Evolutionary conservation across 2,888 invertebrate genomes (phyloP), one percentile per base, ranked within the genome.

Genomic region (Piscicola geometra): DNA sequence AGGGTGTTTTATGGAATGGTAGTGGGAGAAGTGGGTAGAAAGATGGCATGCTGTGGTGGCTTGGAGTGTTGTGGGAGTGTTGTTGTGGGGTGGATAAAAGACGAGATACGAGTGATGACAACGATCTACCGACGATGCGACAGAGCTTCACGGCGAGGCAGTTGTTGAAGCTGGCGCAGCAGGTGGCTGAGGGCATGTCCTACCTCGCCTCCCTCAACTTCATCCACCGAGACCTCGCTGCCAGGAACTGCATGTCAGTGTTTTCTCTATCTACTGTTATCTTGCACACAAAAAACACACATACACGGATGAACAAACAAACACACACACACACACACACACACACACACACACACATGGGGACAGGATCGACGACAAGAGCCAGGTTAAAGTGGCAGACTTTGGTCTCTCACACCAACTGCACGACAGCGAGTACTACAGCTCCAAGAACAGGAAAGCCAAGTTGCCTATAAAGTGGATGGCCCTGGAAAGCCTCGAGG

Each of bases 381-480:
- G 86, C 72, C 81, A 82, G 25, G 86, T 86, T 15, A 87, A 87
- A 80, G 87, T 88, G 15, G 88, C 88, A 1, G 89, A 89, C 81
- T 89, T 89, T 82, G 89, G 89, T 12, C 81, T 89, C 76, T 87
- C 88, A 0, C 83, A 88, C n/a, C 87, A 88, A 80, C 85, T 88
- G 60, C 86, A 87, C 78, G 87, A 88, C 78, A 85, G 86, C 77
- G 87, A 87, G 78, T 86, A 87, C 78, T 88, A 88, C 81, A 86
- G 86, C 72, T 84, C 84, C 70, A 85, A 85, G 79, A 86, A 86
- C 70, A 84, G 84, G 77, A 83, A 83, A 73, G 82, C 82, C 50
- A 84, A 84, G 78, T 82, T 88, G 28, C 88, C 88, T 0, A 85
- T 87, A 52, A 86, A 87, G 78, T 88, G 88, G 88, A 86, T 88